These are phyloP conservation scores for Diorhabda carinulata DNA, from an alignment of 1,140 invertebrate species.

Conservation along the genomic window DNA sequence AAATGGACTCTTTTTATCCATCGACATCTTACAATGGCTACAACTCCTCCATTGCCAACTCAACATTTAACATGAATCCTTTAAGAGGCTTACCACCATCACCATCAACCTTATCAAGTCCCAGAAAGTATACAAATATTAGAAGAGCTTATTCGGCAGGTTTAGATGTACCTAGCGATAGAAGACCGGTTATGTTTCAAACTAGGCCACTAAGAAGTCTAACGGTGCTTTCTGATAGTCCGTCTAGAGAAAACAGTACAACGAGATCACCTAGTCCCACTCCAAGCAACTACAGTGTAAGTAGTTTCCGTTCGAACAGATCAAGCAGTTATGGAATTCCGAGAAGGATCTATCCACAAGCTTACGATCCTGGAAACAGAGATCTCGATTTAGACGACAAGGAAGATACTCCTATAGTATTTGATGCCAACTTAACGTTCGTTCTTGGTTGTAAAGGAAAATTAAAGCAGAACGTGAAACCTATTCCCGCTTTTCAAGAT, in stretches of 20 bases:
- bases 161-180: constrained; percentile 21
- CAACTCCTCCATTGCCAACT: constrained; percentile 8
- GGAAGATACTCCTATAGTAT: constrained; percentile 72
- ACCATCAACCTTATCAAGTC: neutral
- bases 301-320: constrained; percentile 9
- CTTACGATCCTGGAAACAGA: constrained; percentile 47
- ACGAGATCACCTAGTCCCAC: constrained; percentile 42
- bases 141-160: constrained; percentile 17
- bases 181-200: constrained; percentile 30
- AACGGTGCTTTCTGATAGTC: constrained; percentile 26
- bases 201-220: constrained; percentile 32
- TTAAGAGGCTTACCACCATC: neutral
- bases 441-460: constrained; percentile 67
- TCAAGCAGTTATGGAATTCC: constrained; percentile 45
- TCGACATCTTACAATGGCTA: constrained; percentile 7
- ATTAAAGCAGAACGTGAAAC: constrained; percentile 62
- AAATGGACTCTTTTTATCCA: no score
- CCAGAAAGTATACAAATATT: constrained; percentile 14
- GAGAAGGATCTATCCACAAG: constrained; percentile 63
- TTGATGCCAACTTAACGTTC: constrained; percentile 76
- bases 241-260: constrained; percentile 17
- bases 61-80: neutral
- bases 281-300: constrained; percentile 34
- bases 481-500: constrained; percentile 69
- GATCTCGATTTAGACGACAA: constrained; percentile 56